Evolutionary conservation across 1,140 invertebrate species (phyloP).

Genomic region (Apolygus lucorum): DNA sequence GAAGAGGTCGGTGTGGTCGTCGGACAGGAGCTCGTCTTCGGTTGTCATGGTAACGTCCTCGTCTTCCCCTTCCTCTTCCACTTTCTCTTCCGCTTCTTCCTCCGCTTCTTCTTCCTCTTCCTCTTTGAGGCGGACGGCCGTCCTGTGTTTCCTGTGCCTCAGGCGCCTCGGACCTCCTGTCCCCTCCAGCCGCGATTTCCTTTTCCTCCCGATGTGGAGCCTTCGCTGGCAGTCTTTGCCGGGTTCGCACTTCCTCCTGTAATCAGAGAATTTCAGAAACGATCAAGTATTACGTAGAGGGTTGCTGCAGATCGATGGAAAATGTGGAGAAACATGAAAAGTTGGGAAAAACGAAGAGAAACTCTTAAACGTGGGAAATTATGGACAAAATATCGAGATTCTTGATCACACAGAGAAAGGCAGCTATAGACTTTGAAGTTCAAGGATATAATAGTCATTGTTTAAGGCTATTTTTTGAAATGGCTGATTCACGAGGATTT

Average conservation of each 20-base stretch:
- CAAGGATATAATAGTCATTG: too few relatives aligned
- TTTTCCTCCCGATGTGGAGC: conserved; percentile 4
- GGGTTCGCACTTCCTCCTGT: conserved; percentile 22
- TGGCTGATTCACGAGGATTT: too few relatives aligned
- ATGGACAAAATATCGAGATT: too few relatives aligned
- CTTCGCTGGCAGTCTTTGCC: conserved; percentile 24
- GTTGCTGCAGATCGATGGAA: too few relatives aligned
- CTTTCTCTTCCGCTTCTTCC: conserved; percentile 22
- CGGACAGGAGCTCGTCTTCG: conserved; percentile 12
- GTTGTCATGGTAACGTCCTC: conserved; percentile 27
- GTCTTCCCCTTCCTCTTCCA: conserved; percentile 23
- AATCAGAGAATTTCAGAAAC: too few relatives aligned
- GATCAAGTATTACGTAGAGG: too few relatives aligned
- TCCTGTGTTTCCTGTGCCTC: conserved; percentile 22
- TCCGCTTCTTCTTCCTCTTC: conserved; percentile 12
- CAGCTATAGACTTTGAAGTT: too few relatives aligned
- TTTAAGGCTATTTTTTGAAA: too few relatives aligned
- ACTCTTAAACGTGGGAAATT: too few relatives aligned
- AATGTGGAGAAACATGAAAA: too few relatives aligned
- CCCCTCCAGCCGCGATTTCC: conserved; percentile 12
- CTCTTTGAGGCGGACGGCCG: neutral
- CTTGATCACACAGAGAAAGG: too few relatives aligned
- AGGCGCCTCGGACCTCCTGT: conserved; percentile 9
- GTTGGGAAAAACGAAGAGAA: too few relatives aligned
- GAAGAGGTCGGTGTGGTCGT: conserved; percentile 18